A percentile compares a stretch with the other conserved stretches of the same genome.
Conservation (phyloP, 2,113 vertebrate genomes). For the Ascaphus truei region DNA sequence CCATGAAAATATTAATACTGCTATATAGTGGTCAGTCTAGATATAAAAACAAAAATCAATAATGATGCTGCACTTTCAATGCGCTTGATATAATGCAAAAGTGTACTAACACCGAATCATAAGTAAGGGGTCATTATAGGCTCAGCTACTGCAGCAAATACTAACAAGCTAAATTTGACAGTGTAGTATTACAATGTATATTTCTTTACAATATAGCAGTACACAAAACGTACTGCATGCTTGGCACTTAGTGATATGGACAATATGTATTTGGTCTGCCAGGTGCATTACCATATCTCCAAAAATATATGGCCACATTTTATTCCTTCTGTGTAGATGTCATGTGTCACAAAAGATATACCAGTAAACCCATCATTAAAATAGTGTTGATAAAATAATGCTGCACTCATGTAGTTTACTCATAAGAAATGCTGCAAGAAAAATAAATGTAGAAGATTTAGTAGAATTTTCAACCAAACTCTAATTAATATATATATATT, state of each 20-base stretch:
- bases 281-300: slow-evolving; percentile 34
- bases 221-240: slow-evolving; percentile 39
- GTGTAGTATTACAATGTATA: slow-evolving; percentile 36
- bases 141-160: slow-evolving; percentile 49
- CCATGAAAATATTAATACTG: not conserved
- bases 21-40: not conserved
- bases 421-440: not conserved
- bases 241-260: slow-evolving; percentile 65
- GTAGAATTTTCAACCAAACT: too few species aligned
- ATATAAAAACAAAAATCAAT: slow-evolving; percentile 34
- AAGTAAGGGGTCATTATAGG: slow-evolving; percentile 38
- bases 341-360: not conserved
- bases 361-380: not conserved
- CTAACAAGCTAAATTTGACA: slow-evolving; percentile 44
- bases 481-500: not conserved
- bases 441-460: too few species aligned
- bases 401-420: not conserved
- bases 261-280: slow-evolving; percentile 57
- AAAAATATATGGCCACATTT: not conserved
- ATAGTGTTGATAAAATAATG: not conserved
- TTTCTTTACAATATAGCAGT: slow-evolving; percentile 45
- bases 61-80: slow-evolving; percentile 41
- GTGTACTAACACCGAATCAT: slow-evolving; percentile 35
- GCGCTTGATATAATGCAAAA: slow-evolving; percentile 40
- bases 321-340: not conserved